Evolutionary conservation across 2,888 invertebrate genomes (phyloP).

Genomic region (Plebejus anna): DNA sequence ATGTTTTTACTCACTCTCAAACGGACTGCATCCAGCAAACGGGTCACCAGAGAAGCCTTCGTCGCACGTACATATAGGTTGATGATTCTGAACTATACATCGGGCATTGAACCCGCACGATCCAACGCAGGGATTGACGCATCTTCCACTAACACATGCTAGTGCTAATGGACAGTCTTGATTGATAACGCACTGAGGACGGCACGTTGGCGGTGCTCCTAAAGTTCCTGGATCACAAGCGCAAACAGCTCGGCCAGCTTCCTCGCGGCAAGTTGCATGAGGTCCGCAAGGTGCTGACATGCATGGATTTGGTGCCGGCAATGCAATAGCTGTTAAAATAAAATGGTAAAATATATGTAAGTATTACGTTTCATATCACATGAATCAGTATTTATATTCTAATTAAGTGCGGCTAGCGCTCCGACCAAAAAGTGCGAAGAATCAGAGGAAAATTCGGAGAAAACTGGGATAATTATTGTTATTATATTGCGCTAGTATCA

Average conservation of each 20-base stretch:
- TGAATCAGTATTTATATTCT: too few species aligned
- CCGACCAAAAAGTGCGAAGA: too few species aligned
- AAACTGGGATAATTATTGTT: too few species aligned
- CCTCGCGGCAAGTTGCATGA: slow-evolving; percentile 82
- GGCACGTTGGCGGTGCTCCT: slow-evolving; percentile 89
- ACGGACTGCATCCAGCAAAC: slow-evolving; percentile 84
- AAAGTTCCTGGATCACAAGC: slow-evolving; percentile 86
- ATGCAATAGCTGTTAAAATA: slow-evolving; percentile 45
- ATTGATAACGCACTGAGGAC: slow-evolving; percentile 88
- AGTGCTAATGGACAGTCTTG: slow-evolving; percentile 88
- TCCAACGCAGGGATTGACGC: slow-evolving; percentile 87
- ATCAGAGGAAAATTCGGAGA: too few species aligned
- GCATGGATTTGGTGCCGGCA: slow-evolving; percentile 79
- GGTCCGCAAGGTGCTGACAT: slow-evolving; percentile 85
- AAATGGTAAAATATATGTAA: neutral
- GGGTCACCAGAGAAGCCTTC: slow-evolving; percentile 90
- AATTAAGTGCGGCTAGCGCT: too few species aligned
- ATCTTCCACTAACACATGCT: slow-evolving; percentile 85
- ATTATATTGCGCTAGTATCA: too few species aligned
- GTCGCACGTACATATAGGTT: slow-evolving; percentile 86
- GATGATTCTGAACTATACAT: slow-evolving; percentile 86
- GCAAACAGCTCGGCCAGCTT: slow-evolving; percentile 84
- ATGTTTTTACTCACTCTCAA: slow-evolving; percentile 71
- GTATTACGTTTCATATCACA: too few species aligned
- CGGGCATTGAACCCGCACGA: slow-evolving; percentile 88